Base-by-base conservation (phyloP, 1,140 invertebrate genomes). In the Drosophila saltans region DNA sequence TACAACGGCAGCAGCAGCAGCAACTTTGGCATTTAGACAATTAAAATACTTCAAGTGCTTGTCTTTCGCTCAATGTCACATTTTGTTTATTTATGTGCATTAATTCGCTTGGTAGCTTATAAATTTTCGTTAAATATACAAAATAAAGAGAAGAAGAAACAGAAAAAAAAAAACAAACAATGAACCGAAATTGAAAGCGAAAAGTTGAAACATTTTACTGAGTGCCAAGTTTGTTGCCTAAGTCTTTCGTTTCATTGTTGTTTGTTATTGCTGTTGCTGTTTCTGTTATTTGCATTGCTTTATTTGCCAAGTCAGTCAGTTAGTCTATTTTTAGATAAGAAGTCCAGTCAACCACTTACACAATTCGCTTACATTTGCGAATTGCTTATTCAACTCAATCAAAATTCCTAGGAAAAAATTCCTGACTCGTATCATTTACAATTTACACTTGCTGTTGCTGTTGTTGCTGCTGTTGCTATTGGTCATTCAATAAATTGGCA, bases 21-120 rank as follows among this genome's bases (percentile, higher is more conserved):
- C 81, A 89, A 73, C 59, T 63, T 59, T 82, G 89, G 89, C 84
- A 91, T 91, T 91, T 89, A 83, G 84, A 91, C 89, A 91, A 91
- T 91, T 91, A 91, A 91, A 91, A 91, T 91, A 91, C 81, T 91
- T 91, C 84, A 89, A 89, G 84, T 89, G 84, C 84, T 89, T 88
- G 84, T 84, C 84, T 88, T 89, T 89, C 84, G 84, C 84, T 88
- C 84, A 88, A 88, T 77, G 83, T 88, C 83, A 88, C 83, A 88
- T 88, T 88, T 88, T 88, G 73, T 83, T 88, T 88, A 88, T 88
- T 88, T 88, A 88, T 88, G 83, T 88, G 84, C 83, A 88, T 88
- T 88, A 72, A 89, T 88, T 80, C 81, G 80, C 84, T 56, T 73
- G 84, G 84, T 78, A 88, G 84, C 84, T 88, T 88, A 88, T 88